phyloP scores from a whole-genome alignment of 2,113 vertebrate species.

The Otus sunia region DNA sequence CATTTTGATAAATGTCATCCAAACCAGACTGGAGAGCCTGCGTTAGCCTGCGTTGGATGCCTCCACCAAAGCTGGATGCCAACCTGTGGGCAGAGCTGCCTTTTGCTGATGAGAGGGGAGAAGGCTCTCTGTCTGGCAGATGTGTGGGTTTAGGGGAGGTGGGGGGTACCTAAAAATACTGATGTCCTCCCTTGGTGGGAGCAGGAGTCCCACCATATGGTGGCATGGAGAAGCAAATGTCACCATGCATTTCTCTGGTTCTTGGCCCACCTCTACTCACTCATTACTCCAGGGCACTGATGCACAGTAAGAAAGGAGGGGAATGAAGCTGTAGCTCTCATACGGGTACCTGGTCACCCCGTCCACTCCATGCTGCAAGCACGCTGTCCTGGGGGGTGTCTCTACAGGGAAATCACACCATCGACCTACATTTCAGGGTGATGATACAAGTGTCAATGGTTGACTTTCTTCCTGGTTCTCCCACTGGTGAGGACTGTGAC shows the following conservation, averaged over 20 bases:
- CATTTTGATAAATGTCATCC: slow-evolving; percentile 51
- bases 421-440: not conserved
- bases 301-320: not conserved
- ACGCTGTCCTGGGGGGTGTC: accelerated
- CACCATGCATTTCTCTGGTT: not conserved
- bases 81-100: slow-evolving; percentile 18
- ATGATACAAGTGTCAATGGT: not conserved
- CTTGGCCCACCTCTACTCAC: not conserved
- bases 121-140: not conserved
- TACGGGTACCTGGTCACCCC: accelerated
- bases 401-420: not conserved
- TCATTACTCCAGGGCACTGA: not conserved
- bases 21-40: slow-evolving; percentile 27
- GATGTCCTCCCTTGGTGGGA: not conserved
- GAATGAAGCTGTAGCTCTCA: not conserved
- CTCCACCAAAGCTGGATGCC: slow-evolving; percentile 10
- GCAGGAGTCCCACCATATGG: not conserved
- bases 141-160: not conserved
- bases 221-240: not conserved
- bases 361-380: accelerated
- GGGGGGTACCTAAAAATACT: not conserved
- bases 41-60: not conserved
- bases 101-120: not conserved
- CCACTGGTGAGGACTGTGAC: not conserved
- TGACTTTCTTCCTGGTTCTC: not conserved